Evolutionary conservation across 2,888 invertebrate species (phyloP).

Genomic region (Clepsis dumicolana): DNA sequence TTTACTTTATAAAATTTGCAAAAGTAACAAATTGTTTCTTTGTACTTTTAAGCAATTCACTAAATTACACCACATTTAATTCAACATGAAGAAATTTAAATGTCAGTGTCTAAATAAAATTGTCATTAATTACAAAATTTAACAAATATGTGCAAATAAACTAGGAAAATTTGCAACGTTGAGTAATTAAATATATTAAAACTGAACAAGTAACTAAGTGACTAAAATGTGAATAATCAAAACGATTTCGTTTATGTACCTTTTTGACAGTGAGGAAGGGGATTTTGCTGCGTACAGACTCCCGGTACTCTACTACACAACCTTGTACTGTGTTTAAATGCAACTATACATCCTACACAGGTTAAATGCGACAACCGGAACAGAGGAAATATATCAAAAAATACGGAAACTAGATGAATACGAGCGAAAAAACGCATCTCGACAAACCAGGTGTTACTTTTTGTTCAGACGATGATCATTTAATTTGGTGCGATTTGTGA

Average conservation of each 20-base stretch:
- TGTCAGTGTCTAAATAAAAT: conserved; percentile 81
- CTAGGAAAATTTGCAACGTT: conserved; percentile 83
- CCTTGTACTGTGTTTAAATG: conserved; percentile 51
- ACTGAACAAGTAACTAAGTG: conserved; percentile 81
- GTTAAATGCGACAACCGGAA: conserved; percentile 7
- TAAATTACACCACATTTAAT: conserved; percentile 84
- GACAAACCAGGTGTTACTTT: conserved; percentile 50
- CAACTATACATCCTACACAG: conserved; percentile 8
- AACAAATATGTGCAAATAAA: conserved; percentile 86
- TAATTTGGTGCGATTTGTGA: no score
- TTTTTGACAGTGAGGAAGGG: conserved; percentile 56
- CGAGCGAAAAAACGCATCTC: conserved; percentile 47
- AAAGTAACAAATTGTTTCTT: conserved; percentile 90
- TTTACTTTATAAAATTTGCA: conserved; percentile 89
- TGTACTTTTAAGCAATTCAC: conserved; percentile 90
- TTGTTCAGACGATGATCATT: conserved; percentile 19
- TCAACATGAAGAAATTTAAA: conserved; percentile 79
- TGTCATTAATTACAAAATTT: conserved; percentile 81
- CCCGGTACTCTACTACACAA: conserved; percentile 66
- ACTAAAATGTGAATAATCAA: conserved; percentile 83
- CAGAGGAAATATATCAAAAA: conserved; percentile 3
- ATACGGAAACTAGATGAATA: conserved; percentile 38
- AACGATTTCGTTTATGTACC: conserved; percentile 66
- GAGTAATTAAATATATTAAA: conserved; percentile 79
- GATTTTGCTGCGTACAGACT: conserved; percentile 57